Evolutionary conservation across 2,888 invertebrate species (phyloP), one percentile per base, ranked within the genome.

Genomic region (Napeogenes sylphis): DNA sequence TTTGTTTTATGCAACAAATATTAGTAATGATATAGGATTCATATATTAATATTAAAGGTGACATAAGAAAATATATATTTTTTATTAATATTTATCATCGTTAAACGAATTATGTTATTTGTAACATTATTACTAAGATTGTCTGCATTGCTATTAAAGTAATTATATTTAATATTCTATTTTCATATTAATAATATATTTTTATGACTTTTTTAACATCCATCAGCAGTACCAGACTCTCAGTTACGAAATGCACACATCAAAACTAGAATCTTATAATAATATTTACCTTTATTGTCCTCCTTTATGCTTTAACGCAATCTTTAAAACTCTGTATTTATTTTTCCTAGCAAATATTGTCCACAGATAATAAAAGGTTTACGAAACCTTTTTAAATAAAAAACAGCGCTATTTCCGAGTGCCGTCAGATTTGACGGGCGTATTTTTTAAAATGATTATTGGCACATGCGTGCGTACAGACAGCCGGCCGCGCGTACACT

Each of bases 401-500:
- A 81, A 73, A 71, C 72, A 73, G 61, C 71, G 74, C 66, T 13
- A 58, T 58, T 61, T 68, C 65, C 68, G 55, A 70, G 65, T 71
- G 74, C 68, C 73, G 73, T 71, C 70, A 72, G 67, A 75, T 78
- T 80, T 80, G 78, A 80, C 85, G 82, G 78, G 80, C 70, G 75
- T 75, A 71, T 68, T 56, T 57, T 64, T 65, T 55, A 64, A 63
- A 66, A 61, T 42, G 58, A 65, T 69, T 67, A 65, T 59, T 68
- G 70, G 63, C 59, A 33, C 63, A 70, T 73, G 73, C 90, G 87
- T 83, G 85, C 80, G 77, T 67, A 63, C 76, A 73, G 78, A 76
- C 73, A 69, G 80, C 75, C 78, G 75, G 73, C 77, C 82, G 76
- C 89, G 85, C 87, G 85, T 78, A 78, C 72, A 90, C 90, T 90